Evolutionary conservation across 2,888 invertebrate species (phyloP), one percentile per base, ranked within the genome.

Genomic region (Agonopterix arenella): DNA sequence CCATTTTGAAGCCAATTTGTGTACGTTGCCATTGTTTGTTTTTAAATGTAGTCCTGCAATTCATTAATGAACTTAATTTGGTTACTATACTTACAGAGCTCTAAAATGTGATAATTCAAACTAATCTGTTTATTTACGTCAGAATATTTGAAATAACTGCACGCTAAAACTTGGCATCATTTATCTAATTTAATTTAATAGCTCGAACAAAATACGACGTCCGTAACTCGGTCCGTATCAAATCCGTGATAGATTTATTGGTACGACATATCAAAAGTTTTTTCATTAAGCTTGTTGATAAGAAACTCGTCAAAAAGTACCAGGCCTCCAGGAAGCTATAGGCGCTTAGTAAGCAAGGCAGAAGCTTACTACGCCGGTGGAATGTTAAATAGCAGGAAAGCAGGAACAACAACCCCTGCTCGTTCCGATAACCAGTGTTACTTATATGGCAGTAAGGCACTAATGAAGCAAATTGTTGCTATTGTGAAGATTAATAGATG

Each of bases 361-460:
- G 63, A 61, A 62, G 62, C 66, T 56, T 57, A 59, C 54, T 54
- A 70, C 76, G 72, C 60, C 60, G 58, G 57, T 62, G 60, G 84
- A 81, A 83, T 84, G 73, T 72, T 76, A 80, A 83, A 56, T 62
- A 64, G 60, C 49, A 36, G 13, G 13, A 41, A 45, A 4, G 38
- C 28, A 53, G 57, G 60, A 57, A 54, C 60, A 64, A 70, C 70
- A 73, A 68, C 64, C 71, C 64, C 54, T 56, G 58, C 65, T 63
- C 67, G 60, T 62, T 64, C 66, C 50, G 50, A 44, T 53, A 49
- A 47, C 55, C 58, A 28, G 28, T 57, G 56, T 51, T 57, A 49
- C 48, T 49, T 49, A 53, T 45, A 44, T 43, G 47, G 49, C 40
- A 28, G 28, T 28, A 28, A 28, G 28, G 47, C 13, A 44, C 46